Conservation (phyloP, 2,888 invertebrate species). For the Prenolepis imparis region DNA sequence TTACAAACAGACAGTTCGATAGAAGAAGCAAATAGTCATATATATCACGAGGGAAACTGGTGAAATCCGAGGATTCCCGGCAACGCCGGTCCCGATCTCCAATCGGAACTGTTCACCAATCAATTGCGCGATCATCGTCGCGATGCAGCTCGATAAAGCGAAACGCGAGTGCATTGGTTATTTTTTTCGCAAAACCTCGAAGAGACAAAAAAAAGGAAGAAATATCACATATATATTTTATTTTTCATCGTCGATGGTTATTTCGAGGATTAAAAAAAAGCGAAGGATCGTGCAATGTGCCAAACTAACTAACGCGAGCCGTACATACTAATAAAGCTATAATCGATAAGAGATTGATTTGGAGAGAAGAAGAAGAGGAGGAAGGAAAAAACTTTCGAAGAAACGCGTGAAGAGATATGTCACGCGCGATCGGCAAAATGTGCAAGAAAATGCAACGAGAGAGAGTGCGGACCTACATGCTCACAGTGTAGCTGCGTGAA, state of each 20-base stretch:
- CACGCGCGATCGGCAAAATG: background rate
- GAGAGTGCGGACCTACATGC: conserved; percentile 36
- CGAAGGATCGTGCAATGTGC: conserved; percentile 69
- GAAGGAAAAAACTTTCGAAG: background rate
- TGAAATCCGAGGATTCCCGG: background rate
- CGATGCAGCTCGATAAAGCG: background rate
- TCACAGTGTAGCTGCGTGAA: conserved; percentile 57
- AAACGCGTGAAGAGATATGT: background rate
- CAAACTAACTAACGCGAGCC: conserved; percentile 74
- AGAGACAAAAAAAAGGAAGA: background rate
- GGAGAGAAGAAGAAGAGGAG: background rate
- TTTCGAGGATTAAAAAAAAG: background rate
- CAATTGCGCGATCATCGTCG: conserved; percentile 47
- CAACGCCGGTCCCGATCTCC: conserved; percentile 35
- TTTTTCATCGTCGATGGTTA: conserved; percentile 20
- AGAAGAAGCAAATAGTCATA: conserved; percentile 12
- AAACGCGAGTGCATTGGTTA: background rate
- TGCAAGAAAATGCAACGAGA: conserved; percentile 27
- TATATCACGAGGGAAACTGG: conserved; percentile 23
- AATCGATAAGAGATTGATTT: conserved; percentile 53
- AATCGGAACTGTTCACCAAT: conserved; percentile 26
- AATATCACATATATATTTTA: conserved; percentile 40
- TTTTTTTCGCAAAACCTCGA: background rate
- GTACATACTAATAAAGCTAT: conserved; percentile 65
- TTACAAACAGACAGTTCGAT: conserved; percentile 51